These are phyloP conservation scores for Dromaius novaehollandiae DNA, from an alignment of 2,113 vertebrate species.

Conservation along the genomic window DNA sequence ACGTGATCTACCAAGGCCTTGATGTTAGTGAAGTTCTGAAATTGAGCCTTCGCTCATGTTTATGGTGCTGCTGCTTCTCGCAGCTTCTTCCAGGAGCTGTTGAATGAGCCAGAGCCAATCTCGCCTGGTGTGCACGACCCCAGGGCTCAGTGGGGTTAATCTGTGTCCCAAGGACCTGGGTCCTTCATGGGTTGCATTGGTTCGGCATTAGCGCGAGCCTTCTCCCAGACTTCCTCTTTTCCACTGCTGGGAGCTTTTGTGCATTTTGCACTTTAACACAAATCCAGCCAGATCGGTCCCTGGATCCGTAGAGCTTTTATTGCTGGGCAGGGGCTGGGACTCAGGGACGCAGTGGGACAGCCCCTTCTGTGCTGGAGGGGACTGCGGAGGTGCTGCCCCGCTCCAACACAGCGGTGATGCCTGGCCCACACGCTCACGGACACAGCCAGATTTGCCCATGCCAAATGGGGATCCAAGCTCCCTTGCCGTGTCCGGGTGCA, in stretches of 20 bases:
- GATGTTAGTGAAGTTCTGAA: not conserved
- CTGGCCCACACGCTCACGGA: not conserved
- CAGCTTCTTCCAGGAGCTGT: not conserved
- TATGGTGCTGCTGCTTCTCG: not conserved
- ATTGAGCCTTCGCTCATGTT: not conserved
- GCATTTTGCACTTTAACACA: no score
- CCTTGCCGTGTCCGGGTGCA: no score
- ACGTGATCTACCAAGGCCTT: not conserved
- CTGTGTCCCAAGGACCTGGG: not conserved
- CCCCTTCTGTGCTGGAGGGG: no score
- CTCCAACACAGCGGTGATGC: no score
- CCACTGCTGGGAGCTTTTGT: no score
- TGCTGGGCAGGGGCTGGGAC: no score
- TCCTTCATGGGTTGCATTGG: not conserved
- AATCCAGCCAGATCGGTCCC: no score
- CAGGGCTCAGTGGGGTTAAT: not conserved
- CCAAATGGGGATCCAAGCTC: not conserved
- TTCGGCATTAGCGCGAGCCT: not conserved
- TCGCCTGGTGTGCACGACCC: not conserved
- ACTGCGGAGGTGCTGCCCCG: no score
- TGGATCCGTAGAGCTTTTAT: no score
- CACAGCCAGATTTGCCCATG: not conserved
- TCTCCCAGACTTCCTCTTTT: not conserved
- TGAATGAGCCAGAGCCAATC: not conserved
- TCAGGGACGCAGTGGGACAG: no score